Percentiles rank a stretch among this genome's conserved stretches.
Evolutionary conservation across 2,888 invertebrate species (phyloP).

Genomic region (Lepas anatifera): DNA sequence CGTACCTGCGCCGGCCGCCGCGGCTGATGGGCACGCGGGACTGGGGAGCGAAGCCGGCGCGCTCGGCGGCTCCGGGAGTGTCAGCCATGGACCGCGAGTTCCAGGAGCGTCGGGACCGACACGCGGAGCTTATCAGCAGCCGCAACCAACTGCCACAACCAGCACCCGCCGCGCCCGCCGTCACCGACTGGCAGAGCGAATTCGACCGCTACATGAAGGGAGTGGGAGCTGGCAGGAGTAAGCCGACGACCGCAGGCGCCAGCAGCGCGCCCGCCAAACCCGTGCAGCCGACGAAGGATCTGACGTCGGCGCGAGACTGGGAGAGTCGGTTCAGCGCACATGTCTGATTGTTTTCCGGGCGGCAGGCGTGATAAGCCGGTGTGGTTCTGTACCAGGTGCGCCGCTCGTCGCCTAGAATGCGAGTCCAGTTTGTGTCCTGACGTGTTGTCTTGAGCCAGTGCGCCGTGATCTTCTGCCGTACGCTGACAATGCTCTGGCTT

Average conservation of each 20-base stretch:
- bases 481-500: no score
- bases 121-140: not conserved
- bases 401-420: no score
- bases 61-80: not conserved
- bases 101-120: not conserved
- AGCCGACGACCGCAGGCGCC: not conserved
- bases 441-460: no score
- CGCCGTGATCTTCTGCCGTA: no score
- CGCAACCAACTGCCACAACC: not conserved
- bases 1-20: conserved; percentile 1
- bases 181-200: not conserved
- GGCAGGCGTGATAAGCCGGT: no score
- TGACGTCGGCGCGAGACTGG: not conserved
- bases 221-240: not conserved
- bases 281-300: no score
- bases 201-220: not conserved
- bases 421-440: no score
- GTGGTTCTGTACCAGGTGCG: no score
- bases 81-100: not conserved
- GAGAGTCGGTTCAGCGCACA: not conserved
- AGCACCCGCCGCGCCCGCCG: not conserved
- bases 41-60: not conserved
- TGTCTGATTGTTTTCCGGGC: no score
- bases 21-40: not conserved
- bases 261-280: not conserved